Evolutionary conservation across 2,113 vertebrate species (phyloP).

Genomic region (Semicossyphus pulcher): DNA sequence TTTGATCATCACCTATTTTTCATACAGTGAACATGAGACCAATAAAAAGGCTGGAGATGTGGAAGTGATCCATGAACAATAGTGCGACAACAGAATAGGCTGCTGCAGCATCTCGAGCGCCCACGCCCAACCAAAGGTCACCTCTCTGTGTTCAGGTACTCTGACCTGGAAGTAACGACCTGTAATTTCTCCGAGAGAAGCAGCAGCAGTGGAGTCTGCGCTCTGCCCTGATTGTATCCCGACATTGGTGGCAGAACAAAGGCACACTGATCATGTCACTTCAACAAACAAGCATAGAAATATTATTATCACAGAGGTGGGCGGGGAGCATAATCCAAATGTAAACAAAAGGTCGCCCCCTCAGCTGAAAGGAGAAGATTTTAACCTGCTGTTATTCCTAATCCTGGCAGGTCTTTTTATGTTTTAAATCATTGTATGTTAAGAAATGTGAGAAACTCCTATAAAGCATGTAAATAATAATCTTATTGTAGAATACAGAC

Average conservation of each 20-base stretch:
- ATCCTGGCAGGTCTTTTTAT: conserved; percentile 24
- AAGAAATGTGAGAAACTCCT: too few relatives aligned
- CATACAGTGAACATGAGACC: neutral
- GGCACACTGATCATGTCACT: neutral
- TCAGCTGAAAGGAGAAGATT: neutral
- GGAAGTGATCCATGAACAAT: conserved; percentile 44
- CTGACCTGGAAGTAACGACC: conserved; percentile 73
- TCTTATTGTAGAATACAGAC: neutral
- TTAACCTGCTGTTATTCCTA: conserved; percentile 28
- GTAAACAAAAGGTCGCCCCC: conserved; percentile 34
- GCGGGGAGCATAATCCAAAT: conserved; percentile 15
- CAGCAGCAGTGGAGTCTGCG: conserved; percentile 9
- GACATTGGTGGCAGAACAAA: neutral
- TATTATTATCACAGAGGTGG: conserved; percentile 24
- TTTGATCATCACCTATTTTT: conserved; percentile 45
- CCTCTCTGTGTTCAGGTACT: conserved; percentile 55
- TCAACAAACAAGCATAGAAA: conserved; percentile 1
- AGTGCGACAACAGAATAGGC: conserved; percentile 8
- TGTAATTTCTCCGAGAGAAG: conserved; percentile 58
- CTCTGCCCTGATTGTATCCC: conserved; percentile 6
- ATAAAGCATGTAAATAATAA: neutral
- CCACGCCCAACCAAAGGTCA: conserved; percentile 66
- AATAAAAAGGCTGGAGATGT: conserved; percentile 16
- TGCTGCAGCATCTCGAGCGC: conserved; percentile 26
- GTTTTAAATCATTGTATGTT: too few relatives aligned